Evolutionary conservation across 2,888 invertebrate species (phyloP).

Genomic region (Eumacrocentrus americanus): DNA sequence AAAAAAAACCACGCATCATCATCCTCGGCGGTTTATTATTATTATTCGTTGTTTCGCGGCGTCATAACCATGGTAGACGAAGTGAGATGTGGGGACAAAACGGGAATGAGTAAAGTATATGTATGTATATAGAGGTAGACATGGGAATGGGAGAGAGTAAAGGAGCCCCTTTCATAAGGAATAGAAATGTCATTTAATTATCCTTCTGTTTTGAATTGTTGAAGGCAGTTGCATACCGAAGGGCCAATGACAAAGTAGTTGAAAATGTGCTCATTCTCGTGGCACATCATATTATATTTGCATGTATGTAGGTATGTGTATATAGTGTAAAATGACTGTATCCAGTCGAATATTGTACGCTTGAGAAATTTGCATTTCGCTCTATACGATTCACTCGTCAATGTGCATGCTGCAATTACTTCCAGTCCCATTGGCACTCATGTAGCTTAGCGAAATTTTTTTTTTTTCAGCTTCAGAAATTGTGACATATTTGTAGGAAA

Average conservation of each 20-base stretch:
- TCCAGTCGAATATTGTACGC: too few relatives aligned
- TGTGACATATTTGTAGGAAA: not conserved
- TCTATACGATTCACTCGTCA: not conserved
- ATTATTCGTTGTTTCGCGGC: slow-evolving; percentile 34
- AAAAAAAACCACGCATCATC: slow-evolving; percentile 15
- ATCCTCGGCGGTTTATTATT: slow-evolving; percentile 28
- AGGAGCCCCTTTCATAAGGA: not conserved
- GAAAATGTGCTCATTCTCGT: too few relatives aligned
- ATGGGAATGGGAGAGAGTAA: slow-evolving; percentile 20
- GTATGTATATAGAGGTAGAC: slow-evolving; percentile 2
- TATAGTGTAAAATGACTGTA: not conserved
- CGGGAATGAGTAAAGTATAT: too few relatives aligned
- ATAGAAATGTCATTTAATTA: too few relatives aligned
- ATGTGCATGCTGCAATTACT: not conserved
- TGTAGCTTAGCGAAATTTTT: not conserved
- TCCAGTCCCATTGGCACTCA: not conserved
- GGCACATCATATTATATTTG: too few relatives aligned
- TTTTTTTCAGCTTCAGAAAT: not conserved
- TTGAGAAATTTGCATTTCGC: not conserved
- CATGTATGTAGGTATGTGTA: not conserved
- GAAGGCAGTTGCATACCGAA: too few relatives aligned
- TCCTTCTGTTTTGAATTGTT: too few relatives aligned
- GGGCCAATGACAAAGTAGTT: too few relatives aligned
- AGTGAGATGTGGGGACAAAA: slow-evolving; percentile 21
- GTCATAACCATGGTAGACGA: slow-evolving; percentile 34